These are phyloP conservation scores for Ondatra zibethicus DNA, from an alignment of 2,113 vertebrate species.

Conservation along the genomic window DNA sequence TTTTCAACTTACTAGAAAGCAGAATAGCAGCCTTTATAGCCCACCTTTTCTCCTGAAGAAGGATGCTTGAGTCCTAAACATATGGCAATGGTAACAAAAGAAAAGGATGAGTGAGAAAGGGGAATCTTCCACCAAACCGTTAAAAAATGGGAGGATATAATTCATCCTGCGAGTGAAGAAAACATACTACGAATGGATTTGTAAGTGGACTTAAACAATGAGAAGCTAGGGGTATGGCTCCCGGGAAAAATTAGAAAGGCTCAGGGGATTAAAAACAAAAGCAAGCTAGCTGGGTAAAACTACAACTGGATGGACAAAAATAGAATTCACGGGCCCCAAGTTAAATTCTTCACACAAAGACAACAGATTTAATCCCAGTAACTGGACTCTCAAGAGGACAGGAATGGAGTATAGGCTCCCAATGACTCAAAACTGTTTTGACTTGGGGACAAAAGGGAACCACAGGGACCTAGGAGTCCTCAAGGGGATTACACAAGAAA, in stretches of 20 bases:
- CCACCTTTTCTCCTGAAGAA: conserved; percentile 1
- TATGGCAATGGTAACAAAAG: neutral
- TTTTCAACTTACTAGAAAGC: conserved; percentile 11
- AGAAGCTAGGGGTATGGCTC: conserved; percentile 7
- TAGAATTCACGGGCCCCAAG: conserved; percentile 11
- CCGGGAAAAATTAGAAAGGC: neutral
- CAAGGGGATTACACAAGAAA: neutral
- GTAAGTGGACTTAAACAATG: conserved; percentile 22
- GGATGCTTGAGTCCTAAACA: neutral
- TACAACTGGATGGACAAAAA: conserved; percentile 31
- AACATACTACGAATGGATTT: conserved; percentile 22
- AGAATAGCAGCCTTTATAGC: neutral
- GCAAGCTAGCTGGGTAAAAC: neutral
- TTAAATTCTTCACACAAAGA: conserved; percentile 28
- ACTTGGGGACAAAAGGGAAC: conserved; percentile 17
- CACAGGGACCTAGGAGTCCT: neutral
- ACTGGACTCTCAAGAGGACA: neutral
- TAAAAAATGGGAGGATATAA: neutral
- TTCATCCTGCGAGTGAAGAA: neutral
- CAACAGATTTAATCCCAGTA: conserved; percentile 1
- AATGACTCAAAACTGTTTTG: neutral
- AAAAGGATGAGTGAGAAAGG: no score
- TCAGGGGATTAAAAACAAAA: conserved; percentile 38
- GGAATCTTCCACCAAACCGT: neutral
- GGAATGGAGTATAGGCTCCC: neutral